Percentiles rank a stretch among this genome's conserved stretches.
Evolutionary conservation across 2,888 invertebrate species (phyloP).

Genomic region (Leptinotarsa haldemani): DNA sequence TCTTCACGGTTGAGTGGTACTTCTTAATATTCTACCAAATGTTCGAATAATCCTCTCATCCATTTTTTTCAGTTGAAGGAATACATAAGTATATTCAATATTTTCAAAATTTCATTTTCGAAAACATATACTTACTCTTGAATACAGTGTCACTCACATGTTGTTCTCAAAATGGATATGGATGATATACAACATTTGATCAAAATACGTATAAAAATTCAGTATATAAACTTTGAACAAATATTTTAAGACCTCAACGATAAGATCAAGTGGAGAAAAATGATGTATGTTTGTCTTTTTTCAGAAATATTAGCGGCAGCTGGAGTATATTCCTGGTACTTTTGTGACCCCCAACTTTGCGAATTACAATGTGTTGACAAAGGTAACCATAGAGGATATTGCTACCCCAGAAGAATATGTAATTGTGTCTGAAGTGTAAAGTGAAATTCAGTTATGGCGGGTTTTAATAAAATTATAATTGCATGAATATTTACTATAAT

Average conservation of each 20-base stretch:
- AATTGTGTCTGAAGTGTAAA: conserved; percentile 2
- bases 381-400: conserved; percentile 20
- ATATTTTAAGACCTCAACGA: neutral
- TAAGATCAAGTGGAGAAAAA: neutral
- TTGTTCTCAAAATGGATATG: too few relatives aligned
- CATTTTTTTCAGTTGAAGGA: too few relatives aligned
- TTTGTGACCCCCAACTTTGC: conserved; percentile 16
- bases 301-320: conserved; percentile 1
- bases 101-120: too few relatives aligned
- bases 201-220: too few relatives aligned
- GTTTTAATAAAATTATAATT: neutral
- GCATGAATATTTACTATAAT: neutral
- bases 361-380: conserved; percentile 15
- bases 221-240: too few relatives aligned
- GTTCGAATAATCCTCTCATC: too few relatives aligned
- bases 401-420: conserved; percentile 22
- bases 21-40: too few relatives aligned
- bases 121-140: too few relatives aligned
- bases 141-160: too few relatives aligned
- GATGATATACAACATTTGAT: too few relatives aligned
- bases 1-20: too few relatives aligned
- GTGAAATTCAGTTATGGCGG: neutral
- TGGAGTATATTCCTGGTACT: neutral
- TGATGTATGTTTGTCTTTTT: neutral
- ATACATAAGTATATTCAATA: too few relatives aligned